Percentiles rank a stretch among this genome's conserved stretches.
Conservation (phyloP, 2,797 vertebrate species). For the Eulemur coronatus region DNA sequence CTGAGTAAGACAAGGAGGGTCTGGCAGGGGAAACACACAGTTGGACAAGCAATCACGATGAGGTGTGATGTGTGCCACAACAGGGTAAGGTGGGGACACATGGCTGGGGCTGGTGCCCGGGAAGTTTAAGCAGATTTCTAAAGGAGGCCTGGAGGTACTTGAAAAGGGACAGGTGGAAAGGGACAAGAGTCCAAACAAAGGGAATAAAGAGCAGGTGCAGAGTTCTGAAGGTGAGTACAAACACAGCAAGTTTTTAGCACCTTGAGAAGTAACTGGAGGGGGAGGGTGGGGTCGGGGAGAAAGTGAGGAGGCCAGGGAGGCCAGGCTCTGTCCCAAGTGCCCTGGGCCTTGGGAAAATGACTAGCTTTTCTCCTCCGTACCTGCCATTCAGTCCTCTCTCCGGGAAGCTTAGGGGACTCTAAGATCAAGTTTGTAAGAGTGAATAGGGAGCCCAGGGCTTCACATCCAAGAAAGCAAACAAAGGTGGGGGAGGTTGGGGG, state of each 20-base stretch:
- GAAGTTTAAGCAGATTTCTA: not conserved
- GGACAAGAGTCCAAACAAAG: not conserved
- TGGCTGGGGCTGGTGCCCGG: not conserved
- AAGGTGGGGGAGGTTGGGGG: not conserved
- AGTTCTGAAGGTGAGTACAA: not conserved
- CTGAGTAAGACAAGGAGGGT: not conserved
- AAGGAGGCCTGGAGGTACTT: not conserved
- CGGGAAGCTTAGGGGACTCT: not conserved
- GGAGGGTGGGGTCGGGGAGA: not conserved
- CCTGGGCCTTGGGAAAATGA: not conserved
- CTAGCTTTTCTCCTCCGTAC: not conserved
- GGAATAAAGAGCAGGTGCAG: not conserved
- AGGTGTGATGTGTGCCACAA: not conserved
- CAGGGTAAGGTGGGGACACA: no score
- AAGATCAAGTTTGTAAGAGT: not conserved
- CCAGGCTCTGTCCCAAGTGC: not conserved
- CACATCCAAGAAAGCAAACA: not conserved
- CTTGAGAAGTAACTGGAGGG: not conserved
- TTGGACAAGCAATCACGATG: not conserved
- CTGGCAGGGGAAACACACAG: not conserved
- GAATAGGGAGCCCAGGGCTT: not conserved
- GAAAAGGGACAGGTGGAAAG: not conserved
- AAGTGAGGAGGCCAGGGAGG: no score
- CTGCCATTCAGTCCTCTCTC: not conserved
- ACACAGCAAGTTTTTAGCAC: not conserved